Percentiles rank a stretch among this genome's conserved stretches.
Conservation (phyloP, 2,797 vertebrate genomes). For the Aerospiza tachiro region DNA sequence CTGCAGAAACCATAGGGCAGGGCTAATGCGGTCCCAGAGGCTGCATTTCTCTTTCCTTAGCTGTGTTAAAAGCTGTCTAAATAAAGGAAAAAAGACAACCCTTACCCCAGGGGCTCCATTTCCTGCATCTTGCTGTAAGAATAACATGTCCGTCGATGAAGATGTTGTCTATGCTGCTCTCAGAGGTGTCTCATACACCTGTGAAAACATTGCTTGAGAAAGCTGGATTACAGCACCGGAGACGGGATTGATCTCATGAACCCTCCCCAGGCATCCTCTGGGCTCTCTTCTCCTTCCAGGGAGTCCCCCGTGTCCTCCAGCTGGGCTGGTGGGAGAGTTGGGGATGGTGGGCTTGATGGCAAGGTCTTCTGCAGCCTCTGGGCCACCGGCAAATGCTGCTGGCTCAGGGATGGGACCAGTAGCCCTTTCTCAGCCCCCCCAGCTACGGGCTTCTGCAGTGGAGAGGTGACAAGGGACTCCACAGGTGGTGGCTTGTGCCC, state of each 20-base stretch:
- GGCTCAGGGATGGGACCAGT: not conserved
- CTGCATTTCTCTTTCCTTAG: not conserved
- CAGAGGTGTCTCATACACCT: not conserved
- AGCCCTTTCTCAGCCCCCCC: not conserved
- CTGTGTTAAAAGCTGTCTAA: not conserved
- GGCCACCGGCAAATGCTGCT: rapidly evolving
- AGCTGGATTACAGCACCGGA: not conserved
- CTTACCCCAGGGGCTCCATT: not conserved
- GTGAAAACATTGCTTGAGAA: not conserved
- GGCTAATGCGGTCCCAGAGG: not conserved
- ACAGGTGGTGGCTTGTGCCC: not conserved
- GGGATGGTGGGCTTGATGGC: not conserved
- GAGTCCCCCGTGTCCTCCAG: not conserved
- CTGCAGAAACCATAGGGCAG: not conserved
- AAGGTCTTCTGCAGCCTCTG: not conserved
- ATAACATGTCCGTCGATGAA: not conserved
- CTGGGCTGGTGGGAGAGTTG: not conserved
- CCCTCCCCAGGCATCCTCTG: not conserved
- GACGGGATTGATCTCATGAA: not conserved
- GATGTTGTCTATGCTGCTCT: not conserved
- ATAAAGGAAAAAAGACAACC: not conserved
- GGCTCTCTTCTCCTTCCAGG: not conserved
- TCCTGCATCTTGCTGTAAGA: not conserved
- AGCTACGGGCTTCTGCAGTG: rapidly evolving
- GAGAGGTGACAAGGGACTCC: not conserved